A percentile compares a stretch with the other conserved stretches of the same genome.
These are phyloP conservation scores for Carcharodon carcharias DNA, from an alignment of 2,797 vertebrate genomes.

Conservation along the genomic window DNA sequence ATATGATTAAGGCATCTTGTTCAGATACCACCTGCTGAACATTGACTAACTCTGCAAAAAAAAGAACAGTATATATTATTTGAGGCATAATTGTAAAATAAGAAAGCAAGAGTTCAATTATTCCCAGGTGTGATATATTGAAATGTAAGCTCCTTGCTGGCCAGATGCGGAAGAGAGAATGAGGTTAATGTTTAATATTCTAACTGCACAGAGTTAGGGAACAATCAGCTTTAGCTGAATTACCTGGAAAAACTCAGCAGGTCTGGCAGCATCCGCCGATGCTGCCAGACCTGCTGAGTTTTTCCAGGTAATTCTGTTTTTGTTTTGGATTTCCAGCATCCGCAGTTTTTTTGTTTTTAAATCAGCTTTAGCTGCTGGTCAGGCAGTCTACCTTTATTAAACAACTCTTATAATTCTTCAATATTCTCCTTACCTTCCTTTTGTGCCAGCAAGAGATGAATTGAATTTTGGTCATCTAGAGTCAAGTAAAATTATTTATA, in stretches of 20 bases:
- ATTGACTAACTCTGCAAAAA: background rate
- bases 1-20: background rate
- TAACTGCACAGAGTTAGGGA: background rate
- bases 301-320: too few species aligned
- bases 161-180: background rate
- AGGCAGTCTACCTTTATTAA: background rate
- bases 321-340: too few species aligned
- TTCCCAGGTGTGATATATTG: background rate
- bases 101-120: background rate
- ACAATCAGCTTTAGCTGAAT: background rate
- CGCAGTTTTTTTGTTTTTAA: too few species aligned
- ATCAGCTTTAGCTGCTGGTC: background rate
- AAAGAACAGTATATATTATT: background rate
- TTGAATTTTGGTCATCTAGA: background rate
- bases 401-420: background rate
- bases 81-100: background rate
- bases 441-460: background rate
- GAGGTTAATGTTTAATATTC: background rate
- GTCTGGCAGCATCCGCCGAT: too few species aligned
- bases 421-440: background rate
- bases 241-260: too few species aligned
- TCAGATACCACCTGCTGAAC: background rate
- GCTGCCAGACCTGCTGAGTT: too few species aligned
- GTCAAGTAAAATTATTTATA: background rate
- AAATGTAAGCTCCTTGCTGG: background rate